A percentile compares a stretch with the other conserved stretches of the same genome.
Conservation (phyloP, 1,140 invertebrate genomes). For the Hycleus cichorii region DNA sequence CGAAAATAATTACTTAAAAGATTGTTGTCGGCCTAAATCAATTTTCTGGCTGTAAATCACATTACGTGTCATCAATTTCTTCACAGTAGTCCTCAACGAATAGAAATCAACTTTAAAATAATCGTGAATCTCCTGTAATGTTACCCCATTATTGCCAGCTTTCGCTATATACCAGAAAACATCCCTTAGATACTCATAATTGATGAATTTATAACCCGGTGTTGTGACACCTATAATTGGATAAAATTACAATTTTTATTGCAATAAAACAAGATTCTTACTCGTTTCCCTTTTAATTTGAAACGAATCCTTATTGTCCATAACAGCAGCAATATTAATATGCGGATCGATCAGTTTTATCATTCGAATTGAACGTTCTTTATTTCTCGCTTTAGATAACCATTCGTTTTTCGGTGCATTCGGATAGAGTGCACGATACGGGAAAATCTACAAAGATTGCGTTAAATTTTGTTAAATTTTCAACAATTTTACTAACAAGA, state of each 20-base stretch:
- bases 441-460: constrained; percentile 39
- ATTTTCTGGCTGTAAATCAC: constrained; percentile 22
- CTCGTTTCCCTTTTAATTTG: constrained; percentile 14
- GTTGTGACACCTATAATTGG: background rate
- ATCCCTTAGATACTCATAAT: constrained; percentile 22
- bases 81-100: constrained; percentile 17
- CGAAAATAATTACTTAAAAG: constrained; percentile 21
- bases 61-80: constrained; percentile 20
- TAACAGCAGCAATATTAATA: constrained; percentile 40
- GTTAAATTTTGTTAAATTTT: background rate
- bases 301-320: constrained; percentile 22
- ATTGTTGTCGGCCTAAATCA: constrained; percentile 25
- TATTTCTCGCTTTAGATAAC: constrained; percentile 43
- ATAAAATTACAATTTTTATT: background rate
- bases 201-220: constrained; percentile 9
- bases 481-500: constrained; percentile 25
- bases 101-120: constrained; percentile 20
- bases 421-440: constrained; percentile 54
- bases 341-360: constrained; percentile 48
- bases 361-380: constrained; percentile 47
- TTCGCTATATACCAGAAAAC: constrained; percentile 21
- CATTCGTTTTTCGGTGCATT: constrained; percentile 48
- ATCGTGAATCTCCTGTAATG: constrained; percentile 15
- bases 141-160: constrained; percentile 16
- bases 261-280: background rate